These are phyloP conservation scores for Lepisosteus oculatus DNA, from an alignment of 2,113 vertebrate species.

Conservation along the genomic window DNA sequence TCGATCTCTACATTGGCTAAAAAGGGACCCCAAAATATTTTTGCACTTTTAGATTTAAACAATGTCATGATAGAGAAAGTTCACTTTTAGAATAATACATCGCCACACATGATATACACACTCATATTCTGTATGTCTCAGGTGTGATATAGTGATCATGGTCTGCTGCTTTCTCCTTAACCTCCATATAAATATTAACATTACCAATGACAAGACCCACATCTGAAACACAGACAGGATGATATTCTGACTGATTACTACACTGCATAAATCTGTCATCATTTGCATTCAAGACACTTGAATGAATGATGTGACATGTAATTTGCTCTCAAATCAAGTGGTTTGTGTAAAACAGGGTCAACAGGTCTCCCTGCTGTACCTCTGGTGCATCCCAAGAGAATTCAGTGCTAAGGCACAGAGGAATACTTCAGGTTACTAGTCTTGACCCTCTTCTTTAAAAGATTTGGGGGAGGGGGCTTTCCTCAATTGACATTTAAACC, in stretches of 20 bases:
- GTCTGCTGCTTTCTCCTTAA: too few species aligned
- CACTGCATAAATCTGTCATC: conserved; percentile 54
- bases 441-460: background rate
- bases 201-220: conserved; percentile 41
- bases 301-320: conserved; percentile 16
- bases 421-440: background rate
- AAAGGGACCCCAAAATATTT: too few species aligned
- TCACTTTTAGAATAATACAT: too few species aligned
- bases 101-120: too few species aligned
- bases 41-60: too few species aligned
- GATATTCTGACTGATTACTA: conserved; percentile 49
- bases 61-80: too few species aligned
- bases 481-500: conserved; percentile 48
- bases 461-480: conserved; percentile 29
- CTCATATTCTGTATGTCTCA: too few species aligned
- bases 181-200: background rate
- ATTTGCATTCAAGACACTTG: conserved; percentile 5
- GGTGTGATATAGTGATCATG: too few species aligned
- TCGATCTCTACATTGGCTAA: too few species aligned
- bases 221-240: conserved; percentile 32
- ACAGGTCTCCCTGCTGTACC: conserved; percentile 5
- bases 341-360: conserved; percentile 7
- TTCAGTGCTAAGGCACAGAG: conserved; percentile 1
- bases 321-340: conserved; percentile 9
- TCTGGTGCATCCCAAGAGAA: conserved; percentile 7